phyloP scores from a whole-genome alignment of 1,140 invertebrate genomes.

The Sogatella furcifera region DNA sequence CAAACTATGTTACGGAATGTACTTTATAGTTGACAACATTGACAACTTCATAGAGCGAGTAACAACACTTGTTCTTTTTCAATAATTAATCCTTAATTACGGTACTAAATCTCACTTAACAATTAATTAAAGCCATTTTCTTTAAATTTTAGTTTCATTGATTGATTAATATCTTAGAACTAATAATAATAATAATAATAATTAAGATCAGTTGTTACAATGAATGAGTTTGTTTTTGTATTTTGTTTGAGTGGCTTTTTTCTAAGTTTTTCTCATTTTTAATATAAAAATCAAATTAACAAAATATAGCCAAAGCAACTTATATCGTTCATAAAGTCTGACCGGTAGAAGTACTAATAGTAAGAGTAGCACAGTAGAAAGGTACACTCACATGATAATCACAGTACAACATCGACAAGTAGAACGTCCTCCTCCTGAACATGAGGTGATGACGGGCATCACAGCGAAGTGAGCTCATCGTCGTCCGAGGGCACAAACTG shows the following conservation, averaged over 20 bases:
- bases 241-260: background rate
- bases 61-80: background rate
- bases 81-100: too few relatives aligned
- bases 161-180: background rate
- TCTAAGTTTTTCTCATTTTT: background rate
- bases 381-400: background rate
- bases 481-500: background rate
- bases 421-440: background rate
- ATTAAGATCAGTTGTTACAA: constrained; percentile 2
- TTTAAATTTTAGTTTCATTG: constrained; percentile 5
- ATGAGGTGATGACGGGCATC: background rate
- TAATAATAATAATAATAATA: too few relatives aligned
- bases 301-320: background rate
- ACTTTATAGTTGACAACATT: background rate
- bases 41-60: background rate
- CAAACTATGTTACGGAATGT: constrained; percentile 12
- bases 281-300: background rate
- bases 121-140: constrained; percentile 15
- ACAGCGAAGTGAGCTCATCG: background rate
- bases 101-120: constrained; percentile 6
- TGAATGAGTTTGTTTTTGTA: constrained; percentile 7
- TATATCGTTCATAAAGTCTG: background rate
- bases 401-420: background rate
- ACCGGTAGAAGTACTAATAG: background rate
- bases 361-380: background rate